A percentile compares a stretch with the other conserved stretches of the same genome.
These are phyloP conservation scores for Caenorhabditis wallacei DNA, from an alignment of 2,888 invertebrate genomes.

Conservation along the genomic window DNA sequence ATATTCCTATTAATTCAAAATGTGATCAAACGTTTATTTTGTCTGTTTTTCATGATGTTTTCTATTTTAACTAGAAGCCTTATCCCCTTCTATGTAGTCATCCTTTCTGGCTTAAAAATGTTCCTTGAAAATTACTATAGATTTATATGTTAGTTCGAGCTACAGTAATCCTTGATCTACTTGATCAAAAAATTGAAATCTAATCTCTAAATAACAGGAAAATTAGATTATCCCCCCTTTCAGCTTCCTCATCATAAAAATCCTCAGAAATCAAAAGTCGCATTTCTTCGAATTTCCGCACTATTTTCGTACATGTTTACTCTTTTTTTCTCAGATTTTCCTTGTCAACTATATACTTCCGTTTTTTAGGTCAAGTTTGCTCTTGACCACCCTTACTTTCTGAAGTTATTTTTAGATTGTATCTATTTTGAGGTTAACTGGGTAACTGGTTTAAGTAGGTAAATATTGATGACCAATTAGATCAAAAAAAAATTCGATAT, in stretches of 20 bases:
- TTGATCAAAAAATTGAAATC: too few relatives aligned
- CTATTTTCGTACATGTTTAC: constrained; percentile 2
- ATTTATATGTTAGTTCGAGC: too few relatives aligned
- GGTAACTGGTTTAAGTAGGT: too few relatives aligned
- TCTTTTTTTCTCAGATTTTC: constrained; percentile 11
- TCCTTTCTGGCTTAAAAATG: too few relatives aligned
- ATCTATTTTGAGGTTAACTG: constrained; percentile 14
- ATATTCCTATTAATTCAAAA: too few relatives aligned
- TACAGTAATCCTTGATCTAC: too few relatives aligned
- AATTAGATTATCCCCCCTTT: not conserved
- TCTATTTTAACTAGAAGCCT: too few relatives aligned
- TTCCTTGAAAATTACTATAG: too few relatives aligned
- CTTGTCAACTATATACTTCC: constrained; percentile 28
- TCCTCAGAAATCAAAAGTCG: too few relatives aligned
- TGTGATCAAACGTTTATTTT: not conserved
- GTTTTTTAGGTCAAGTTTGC: constrained; percentile 32
- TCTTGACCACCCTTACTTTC: not conserved
- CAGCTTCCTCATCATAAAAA: not conserved
- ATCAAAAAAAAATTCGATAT: not conserved
- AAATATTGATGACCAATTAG: not conserved
- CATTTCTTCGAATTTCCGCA: not conserved
- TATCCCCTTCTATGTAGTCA: too few relatives aligned
- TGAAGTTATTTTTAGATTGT: constrained; percentile 22
- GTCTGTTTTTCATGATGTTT: too few relatives aligned
- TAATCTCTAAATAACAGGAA: too few relatives aligned